Percentiles rank a stretch among this genome's conserved stretches.
phyloP scores from a whole-genome alignment of 2,797 vertebrate species.

The Enteromius fasciolatus region DNA sequence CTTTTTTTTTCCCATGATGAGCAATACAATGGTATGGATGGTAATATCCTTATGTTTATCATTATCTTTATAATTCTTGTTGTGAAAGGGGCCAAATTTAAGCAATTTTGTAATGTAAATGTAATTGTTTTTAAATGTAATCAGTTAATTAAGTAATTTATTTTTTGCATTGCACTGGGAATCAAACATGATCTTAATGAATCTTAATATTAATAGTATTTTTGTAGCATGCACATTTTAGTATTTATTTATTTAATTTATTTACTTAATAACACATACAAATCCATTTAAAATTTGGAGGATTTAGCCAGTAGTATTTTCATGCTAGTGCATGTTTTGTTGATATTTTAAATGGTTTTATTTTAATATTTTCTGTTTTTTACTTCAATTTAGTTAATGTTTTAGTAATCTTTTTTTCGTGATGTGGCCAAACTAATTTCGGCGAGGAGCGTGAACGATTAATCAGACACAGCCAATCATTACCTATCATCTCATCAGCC shows the following conservation, averaged over 20 bases:
- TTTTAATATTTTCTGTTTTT: background rate
- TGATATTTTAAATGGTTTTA: background rate
- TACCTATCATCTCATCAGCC: too few relatives aligned
- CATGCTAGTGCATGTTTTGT: background rate
- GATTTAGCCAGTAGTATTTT: background rate
- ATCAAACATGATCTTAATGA: too few relatives aligned
- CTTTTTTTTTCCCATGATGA: too few relatives aligned
- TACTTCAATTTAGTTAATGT: background rate
- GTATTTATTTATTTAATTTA: background rate
- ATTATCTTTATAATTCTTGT: too few relatives aligned
- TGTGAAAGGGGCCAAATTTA: too few relatives aligned
- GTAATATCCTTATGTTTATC: too few relatives aligned
- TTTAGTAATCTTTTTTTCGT: background rate
- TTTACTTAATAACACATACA: background rate
- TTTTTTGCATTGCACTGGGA: background rate
- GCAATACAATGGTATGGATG: too few relatives aligned
- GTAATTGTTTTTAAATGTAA: background rate
- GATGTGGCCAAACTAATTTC: too few relatives aligned
- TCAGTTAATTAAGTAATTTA: background rate
- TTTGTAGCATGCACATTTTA: background rate
- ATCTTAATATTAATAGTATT: background rate
- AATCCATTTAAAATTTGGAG: background rate
- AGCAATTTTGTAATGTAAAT: too few relatives aligned
- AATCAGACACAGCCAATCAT: too few relatives aligned
- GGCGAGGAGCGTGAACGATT: too few relatives aligned